A percentile compares a stretch with the other conserved stretches of the same genome.
phyloP scores from a whole-genome alignment of 2,888 invertebrate genomes.

The Archips xylosteana region DNA sequence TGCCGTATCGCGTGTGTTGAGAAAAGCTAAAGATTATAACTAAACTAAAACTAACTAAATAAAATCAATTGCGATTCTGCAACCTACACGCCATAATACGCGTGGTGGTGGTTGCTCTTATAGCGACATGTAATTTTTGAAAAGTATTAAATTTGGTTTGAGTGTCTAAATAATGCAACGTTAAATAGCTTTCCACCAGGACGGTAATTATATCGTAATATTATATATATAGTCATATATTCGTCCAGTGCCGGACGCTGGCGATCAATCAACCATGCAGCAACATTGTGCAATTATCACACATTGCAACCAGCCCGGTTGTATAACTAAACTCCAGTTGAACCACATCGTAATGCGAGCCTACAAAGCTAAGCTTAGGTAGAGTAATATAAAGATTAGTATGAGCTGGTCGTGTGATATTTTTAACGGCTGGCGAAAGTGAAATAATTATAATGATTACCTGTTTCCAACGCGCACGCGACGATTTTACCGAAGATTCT shows the following conservation, averaged over 20 bases:
- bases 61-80: too few relatives aligned
- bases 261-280: conserved; percentile 48
- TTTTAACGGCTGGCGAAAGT: conserved; percentile 33
- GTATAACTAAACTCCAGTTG: conserved; percentile 41
- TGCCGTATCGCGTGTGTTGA: too few relatives aligned
- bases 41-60: too few relatives aligned
- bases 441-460: conserved; percentile 52
- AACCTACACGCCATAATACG: too few relatives aligned
- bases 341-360: conserved; percentile 36
- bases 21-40: too few relatives aligned
- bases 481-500: conserved; percentile 50
- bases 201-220: conserved; percentile 19
- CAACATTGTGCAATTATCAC: conserved; percentile 39
- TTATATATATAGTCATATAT: conserved; percentile 19
- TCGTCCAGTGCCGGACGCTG: conserved; percentile 32
- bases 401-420: conserved; percentile 37
- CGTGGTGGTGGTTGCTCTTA: too few relatives aligned
- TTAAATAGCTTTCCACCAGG: conserved; percentile 14
- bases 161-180: conserved; percentile 1
- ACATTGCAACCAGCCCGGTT: conserved; percentile 19
- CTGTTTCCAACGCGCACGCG: conserved; percentile 60
- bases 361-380: conserved; percentile 12
- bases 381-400: conserved; percentile 31
- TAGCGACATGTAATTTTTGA: background rate
- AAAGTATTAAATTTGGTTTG: background rate